These are phyloP conservation scores for Plagodis pulveraria DNA, from an alignment of 2,888 invertebrate genomes.

Conservation along the genomic window DNA sequence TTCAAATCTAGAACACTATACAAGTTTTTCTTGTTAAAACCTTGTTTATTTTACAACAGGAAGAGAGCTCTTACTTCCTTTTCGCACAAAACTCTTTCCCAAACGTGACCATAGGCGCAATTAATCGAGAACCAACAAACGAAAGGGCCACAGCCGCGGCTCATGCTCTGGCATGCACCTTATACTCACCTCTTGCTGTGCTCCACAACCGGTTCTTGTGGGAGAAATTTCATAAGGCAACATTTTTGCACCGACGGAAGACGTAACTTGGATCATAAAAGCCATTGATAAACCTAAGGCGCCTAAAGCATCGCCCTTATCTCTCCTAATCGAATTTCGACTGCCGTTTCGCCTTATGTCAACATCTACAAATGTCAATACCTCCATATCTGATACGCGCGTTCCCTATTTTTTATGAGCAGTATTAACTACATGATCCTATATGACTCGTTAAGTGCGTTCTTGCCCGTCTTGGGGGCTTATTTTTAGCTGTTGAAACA, in stretches of 20 bases:
- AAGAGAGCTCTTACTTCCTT: constrained; percentile 23
- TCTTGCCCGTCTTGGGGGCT: constrained; percentile 44
- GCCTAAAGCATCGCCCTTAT: constrained; percentile 74
- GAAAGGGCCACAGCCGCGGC: constrained; percentile 18
- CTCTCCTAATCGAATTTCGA: constrained; percentile 77
- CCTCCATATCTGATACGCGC: constrained; percentile 75
- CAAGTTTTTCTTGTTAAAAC: neutral
- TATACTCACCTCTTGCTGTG: constrained; percentile 10
- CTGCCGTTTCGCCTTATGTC: constrained; percentile 83
- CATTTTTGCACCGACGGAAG: constrained; percentile 66
- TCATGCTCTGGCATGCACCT: constrained; percentile 14
- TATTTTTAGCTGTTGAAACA: constrained; percentile 80
- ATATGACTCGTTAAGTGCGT: constrained; percentile 50
- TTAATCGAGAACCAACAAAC: constrained; percentile 29
- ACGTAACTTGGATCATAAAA: constrained; percentile 56
- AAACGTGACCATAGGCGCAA: constrained; percentile 12
- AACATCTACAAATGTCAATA: constrained; percentile 79
- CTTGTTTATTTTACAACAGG: constrained; percentile 19
- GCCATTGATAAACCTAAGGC: constrained; percentile 72
- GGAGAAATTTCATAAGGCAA: constrained; percentile 48
- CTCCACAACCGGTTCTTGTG: constrained; percentile 45
- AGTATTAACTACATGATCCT: constrained; percentile 55
- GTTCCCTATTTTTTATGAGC: constrained; percentile 67
- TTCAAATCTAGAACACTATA: neutral
- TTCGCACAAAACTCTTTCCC: constrained; percentile 19